phyloP scores from a whole-genome alignment of 1,140 invertebrate genomes.

The Linepithema humile region DNA sequence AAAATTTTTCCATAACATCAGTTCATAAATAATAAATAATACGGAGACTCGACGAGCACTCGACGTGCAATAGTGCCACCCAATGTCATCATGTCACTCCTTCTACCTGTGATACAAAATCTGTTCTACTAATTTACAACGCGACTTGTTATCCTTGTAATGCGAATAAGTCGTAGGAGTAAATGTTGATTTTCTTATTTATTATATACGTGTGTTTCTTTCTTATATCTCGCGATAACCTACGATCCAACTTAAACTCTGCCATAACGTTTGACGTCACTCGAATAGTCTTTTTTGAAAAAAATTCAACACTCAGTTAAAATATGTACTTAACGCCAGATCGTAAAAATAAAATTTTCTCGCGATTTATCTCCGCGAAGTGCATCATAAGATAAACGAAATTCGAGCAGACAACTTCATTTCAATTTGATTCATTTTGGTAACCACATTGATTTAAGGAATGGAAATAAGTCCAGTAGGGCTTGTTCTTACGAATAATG shows the following conservation, averaged over 20 bases:
- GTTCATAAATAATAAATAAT: not conserved
- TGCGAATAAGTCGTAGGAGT: not conserved
- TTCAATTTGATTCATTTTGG: not conserved
- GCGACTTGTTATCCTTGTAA: not conserved
- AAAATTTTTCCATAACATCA: conserved; percentile 12
- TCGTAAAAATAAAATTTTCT: not conserved
- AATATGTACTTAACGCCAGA: not conserved
- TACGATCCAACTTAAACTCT: not conserved
- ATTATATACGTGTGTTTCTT: too few relatives aligned
- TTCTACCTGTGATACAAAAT: not conserved
- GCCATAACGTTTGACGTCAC: not conserved
- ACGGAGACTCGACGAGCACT: not conserved
- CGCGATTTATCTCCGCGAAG: not conserved
- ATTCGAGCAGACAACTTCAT: not conserved
- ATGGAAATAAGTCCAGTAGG: not conserved
- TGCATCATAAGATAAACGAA: not conserved
- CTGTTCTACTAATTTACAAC: not conserved
- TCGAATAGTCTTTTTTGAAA: not conserved
- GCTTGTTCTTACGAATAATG: not conserved
- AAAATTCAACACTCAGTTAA: not conserved
- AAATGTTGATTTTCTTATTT: not conserved
- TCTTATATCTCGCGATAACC: conserved; percentile 6
- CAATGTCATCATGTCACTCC: not conserved
- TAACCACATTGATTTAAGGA: not conserved
- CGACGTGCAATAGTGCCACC: not conserved